Evolutionary conservation across 2,113 vertebrate species (phyloP), one percentile per base, ranked within the genome.

Genomic region (Cercocebus atys): DNA sequence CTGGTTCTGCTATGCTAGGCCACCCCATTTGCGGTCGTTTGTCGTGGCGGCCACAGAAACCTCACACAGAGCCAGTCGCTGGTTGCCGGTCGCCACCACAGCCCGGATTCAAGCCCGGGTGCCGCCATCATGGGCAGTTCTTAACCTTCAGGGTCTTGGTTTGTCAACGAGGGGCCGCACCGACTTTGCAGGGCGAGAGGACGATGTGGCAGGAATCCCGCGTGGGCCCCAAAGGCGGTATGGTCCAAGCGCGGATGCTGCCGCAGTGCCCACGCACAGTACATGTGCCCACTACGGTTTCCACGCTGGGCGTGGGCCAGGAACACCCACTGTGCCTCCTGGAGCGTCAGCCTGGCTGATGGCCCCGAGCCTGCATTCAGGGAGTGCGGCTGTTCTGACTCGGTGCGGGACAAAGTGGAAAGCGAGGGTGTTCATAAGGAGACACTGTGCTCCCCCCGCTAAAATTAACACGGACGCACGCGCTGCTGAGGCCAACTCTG

Each of bases 351-450:
- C 32, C 5, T 1, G 85, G 57, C 70, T 2, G 30, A 11, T 0
- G 11, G 25, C 45, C 30, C 45, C 16, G n/a, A 78, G 40, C 55
- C 68, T 35, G 8, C 17, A 17, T 12, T 32, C 13, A 7, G 5
- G 6, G 27, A 40, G n/a, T 2, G 32, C 55, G 27, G 61, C 76
- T 2, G 16, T 11, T 27, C n/a, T 38, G 20, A 9, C n/a, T 38
- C 2, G 1, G 40, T 0, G 32, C 3, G 2, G 66, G 66, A n/a
- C 16, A 16, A 35, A n/a, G 3, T 17, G 76, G 27, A 3, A 14
- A 0, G 17, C 25, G 10, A 3, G 0, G 68, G 22, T 0, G 1
- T 35, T 23, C 17, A 4, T 35, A 3, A 9, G n/a, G 59, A 5
- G 2, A 16, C 18, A 25, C 72, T 10, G 6, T 57, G 47, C 1